A percentile compares a stretch with the other conserved stretches of the same genome.
Evolutionary conservation across 1,140 invertebrate species (phyloP).

Genomic region (Ceratitis capitata): DNA sequence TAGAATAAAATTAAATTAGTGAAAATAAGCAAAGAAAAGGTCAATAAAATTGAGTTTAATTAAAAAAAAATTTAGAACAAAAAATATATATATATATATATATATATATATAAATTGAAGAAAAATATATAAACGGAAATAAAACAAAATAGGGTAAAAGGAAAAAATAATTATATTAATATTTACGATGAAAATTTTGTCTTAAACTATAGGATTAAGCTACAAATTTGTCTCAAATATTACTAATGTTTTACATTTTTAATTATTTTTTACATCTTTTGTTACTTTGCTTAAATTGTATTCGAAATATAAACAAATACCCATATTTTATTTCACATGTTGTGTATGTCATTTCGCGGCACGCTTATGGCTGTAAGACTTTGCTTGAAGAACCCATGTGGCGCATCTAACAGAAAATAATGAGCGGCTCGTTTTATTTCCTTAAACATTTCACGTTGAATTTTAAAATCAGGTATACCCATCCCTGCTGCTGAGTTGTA

Average conservation of each 20-base stretch:
- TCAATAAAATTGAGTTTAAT: no score
- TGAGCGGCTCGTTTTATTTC: neutral
- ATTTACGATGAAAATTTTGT: neutral
- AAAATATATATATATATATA: no score
- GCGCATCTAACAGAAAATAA: neutral
- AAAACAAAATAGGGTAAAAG: no score
- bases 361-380: neutral
- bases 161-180: neutral
- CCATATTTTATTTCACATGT: neutral
- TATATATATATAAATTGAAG: no score
- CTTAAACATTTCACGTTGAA: neutral
- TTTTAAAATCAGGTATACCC: neutral
- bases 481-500: neutral
- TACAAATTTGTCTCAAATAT: neutral
- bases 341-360: neutral
- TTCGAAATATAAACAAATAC: neutral
- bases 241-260: neutral
- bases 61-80: no score
- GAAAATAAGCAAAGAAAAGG: neutral
- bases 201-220: slow-evolving; percentile 33
- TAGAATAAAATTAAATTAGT: neutral
- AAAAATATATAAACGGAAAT: no score
- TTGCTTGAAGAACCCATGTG: neutral
- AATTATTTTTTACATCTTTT: neutral
- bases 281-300: neutral